Base-by-base conservation (phyloP, 2,888 invertebrate species). In the Scaptomyza reducta region DNA sequence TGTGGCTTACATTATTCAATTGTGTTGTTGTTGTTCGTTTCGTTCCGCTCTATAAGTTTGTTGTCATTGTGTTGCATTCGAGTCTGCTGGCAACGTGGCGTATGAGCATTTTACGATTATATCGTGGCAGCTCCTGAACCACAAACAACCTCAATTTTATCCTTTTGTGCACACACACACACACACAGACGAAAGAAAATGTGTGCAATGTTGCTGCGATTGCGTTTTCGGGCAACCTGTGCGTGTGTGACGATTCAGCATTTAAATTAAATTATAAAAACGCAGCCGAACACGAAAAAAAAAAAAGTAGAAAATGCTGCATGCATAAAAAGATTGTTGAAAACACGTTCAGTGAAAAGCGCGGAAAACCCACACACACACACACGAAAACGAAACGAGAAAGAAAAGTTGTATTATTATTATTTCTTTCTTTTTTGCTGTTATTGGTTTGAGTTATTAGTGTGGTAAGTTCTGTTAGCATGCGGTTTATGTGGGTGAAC, bases 181-280 rank as follows among this genome's bases (percentile, higher is more conserved):
- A 13, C n/a, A 2, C n/a, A n/a, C n/a, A n/a, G n/a, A n/a, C n/a
- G n/a, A n/a, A n/a, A n/a, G n/a, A n/a, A 79, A 50, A 60, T 54
- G 1, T 22, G 70, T 70, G 51, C 62, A 62, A 65, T 69, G 74
- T 68, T 51, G 33, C 51, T 50, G 63, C 73, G 80, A 80, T 84
- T 84, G 77, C 55, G 58, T 75, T 78, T 58, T 50, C 50, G 44
- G 46, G 40, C 61, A 38, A 57, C 57, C 22, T 60, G 54, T 66
- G 62, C 63, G 53, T 58, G 57, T 67, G 59, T 47, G 55, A 33
- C 51, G 62, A 63, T 62, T 66, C 45, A 59, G 66, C 69, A 67
- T 81, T 87, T 87, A 70, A 81, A 84, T 81, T 58, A 64, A 77
- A 81, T 84, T 84, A 65, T 59, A 77, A 66, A 80, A 63, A 65